phyloP scores from a whole-genome alignment of 2,888 invertebrate species.

The Morpho achilles region DNA sequence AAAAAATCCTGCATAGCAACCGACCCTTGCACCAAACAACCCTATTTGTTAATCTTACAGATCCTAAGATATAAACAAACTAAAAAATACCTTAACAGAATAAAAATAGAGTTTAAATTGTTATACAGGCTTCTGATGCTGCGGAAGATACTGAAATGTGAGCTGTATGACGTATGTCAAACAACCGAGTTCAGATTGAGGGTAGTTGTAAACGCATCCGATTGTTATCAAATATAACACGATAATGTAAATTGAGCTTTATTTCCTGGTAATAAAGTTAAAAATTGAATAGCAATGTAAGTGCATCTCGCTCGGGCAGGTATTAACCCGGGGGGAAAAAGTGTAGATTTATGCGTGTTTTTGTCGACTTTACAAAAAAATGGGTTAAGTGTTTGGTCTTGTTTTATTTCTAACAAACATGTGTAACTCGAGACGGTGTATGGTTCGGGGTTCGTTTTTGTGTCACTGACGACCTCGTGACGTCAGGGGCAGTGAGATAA shows the following conservation, averaged over 20 bases:
- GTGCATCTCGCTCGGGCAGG: slow-evolving; percentile 48
- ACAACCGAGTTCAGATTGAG: slow-evolving; percentile 28
- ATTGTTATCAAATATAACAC: slow-evolving; percentile 13
- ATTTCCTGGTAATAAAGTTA: neutral
- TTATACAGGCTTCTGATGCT: neutral
- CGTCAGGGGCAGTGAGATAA: no score
- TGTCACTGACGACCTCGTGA: neutral
- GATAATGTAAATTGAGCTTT: slow-evolving; percentile 20
- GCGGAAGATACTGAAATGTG: slow-evolving; percentile 1
- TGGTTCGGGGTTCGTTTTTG: slow-evolving; percentile 3
- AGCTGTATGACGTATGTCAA: neutral
- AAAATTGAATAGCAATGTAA: slow-evolving; percentile 27
- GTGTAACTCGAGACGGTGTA: slow-evolving; percentile 44
- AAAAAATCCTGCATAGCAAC: slow-evolving; percentile 48
- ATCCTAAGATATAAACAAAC: neutral
- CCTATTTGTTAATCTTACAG: slow-evolving; percentile 9
- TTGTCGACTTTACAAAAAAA: slow-evolving; percentile 51
- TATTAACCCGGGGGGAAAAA: slow-evolving; percentile 43
- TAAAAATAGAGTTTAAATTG: slow-evolving; percentile 8
- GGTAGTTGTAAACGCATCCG: slow-evolving; percentile 11
- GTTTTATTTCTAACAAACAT: slow-evolving; percentile 48
- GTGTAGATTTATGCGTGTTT: slow-evolving; percentile 57
- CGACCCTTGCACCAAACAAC: slow-evolving; percentile 35
- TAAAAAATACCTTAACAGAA: slow-evolving; percentile 24
- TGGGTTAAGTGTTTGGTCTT: slow-evolving; percentile 59